These are phyloP conservation scores for Pogona vitticeps DNA, from an alignment of 2,113 vertebrate species.

Conservation along the genomic window DNA sequence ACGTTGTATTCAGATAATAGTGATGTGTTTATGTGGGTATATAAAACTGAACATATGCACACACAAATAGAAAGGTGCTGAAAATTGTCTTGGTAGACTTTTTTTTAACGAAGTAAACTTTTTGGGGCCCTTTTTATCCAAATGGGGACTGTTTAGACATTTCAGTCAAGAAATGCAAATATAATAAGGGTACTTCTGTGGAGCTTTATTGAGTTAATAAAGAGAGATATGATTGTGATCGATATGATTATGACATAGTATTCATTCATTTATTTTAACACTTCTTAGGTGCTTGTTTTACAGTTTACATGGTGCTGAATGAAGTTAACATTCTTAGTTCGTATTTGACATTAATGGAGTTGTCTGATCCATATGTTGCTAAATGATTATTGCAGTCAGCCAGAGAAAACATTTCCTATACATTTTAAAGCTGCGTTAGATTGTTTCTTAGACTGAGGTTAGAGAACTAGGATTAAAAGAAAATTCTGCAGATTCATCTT, in stretches of 20 bases:
- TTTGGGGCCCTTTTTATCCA: background rate
- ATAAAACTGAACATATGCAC: background rate
- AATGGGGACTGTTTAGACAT: background rate
- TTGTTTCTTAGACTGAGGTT: slow-evolving; percentile 5
- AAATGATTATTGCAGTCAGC: slow-evolving; percentile 10
- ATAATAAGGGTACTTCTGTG: background rate
- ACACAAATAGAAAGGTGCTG: background rate
- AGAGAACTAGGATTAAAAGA: background rate
- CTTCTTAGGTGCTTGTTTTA: background rate
- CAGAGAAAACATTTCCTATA: slow-evolving; percentile 12
- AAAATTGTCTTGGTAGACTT: background rate
- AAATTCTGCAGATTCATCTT: slow-evolving; percentile 42
- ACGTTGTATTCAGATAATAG: background rate
- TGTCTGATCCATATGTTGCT: slow-evolving; percentile 30
- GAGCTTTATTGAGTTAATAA: background rate
- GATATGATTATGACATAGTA: background rate
- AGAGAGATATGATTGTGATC: background rate
- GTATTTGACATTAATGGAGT: slow-evolving; percentile 11
- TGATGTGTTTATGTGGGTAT: background rate
- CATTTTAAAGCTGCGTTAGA: background rate
- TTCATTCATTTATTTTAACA: background rate
- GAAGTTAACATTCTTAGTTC: slow-evolving; percentile 1
- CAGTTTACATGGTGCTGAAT: background rate
- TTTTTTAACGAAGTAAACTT: background rate
- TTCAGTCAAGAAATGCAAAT: background rate